Conservation (phyloP, 2,888 invertebrate genomes). For the Oegoconia quadripuncta region DNA sequence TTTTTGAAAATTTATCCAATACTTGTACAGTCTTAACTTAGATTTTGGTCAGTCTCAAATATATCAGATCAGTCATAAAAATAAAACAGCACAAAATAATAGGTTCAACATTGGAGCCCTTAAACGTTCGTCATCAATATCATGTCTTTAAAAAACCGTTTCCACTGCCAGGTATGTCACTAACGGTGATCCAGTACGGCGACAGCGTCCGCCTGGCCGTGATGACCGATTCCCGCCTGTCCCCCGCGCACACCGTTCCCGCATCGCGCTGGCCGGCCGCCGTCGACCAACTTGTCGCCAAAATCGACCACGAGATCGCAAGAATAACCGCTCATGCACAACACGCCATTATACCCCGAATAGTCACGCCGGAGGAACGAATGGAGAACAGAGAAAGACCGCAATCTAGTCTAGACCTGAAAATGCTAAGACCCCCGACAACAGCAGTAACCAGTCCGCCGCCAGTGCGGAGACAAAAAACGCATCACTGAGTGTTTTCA, state of each 20-base stretch:
- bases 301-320: slow-evolving; percentile 62
- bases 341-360: slow-evolving; percentile 29
- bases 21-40: no score
- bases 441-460: slow-evolving; percentile 50
- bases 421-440: slow-evolving; percentile 45
- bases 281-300: slow-evolving; percentile 56
- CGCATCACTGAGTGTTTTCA: slow-evolving; percentile 33
- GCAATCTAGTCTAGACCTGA: slow-evolving; percentile 2
- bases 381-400: slow-evolving; percentile 14
- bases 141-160: no score
- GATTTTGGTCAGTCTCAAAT: no score
- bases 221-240: slow-evolving; percentile 85
- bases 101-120: no score
- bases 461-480: slow-evolving; percentile 41
- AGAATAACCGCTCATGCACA: slow-evolving; percentile 51
- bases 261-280: slow-evolving; percentile 64
- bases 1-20: no score
- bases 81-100: no score
- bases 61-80: no score
- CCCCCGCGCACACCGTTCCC: slow-evolving; percentile 81
- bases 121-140: no score
- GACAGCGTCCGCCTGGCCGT: slow-evolving; percentile 82
- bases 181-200: slow-evolving; percentile 84
- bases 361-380: slow-evolving; percentile 29
- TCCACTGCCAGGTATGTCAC: slow-evolving; percentile 84